Conservation (phyloP, 2,113 vertebrate species). For the Pyxicephalus adspersus region DNA sequence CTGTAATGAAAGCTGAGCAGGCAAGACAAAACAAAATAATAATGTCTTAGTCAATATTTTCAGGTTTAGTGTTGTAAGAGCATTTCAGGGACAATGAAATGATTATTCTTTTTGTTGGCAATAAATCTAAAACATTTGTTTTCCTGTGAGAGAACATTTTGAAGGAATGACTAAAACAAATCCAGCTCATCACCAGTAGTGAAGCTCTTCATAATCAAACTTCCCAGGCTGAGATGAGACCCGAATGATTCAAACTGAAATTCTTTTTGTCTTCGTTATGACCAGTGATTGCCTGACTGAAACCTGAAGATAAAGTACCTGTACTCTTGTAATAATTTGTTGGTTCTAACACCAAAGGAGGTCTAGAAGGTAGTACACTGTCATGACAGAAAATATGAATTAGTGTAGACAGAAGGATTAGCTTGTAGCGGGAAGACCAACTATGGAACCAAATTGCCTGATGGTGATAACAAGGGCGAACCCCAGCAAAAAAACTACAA, state of each 20-base stretch:
- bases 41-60: slow-evolving; percentile 36
- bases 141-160: slow-evolving; percentile 29
- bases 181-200: slow-evolving; percentile 28
- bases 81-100: slow-evolving; percentile 45
- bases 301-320: slow-evolving; percentile 40
- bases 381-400: slow-evolving; percentile 50
- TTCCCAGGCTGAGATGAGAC: slow-evolving; percentile 26
- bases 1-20: slow-evolving; percentile 41
- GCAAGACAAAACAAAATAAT: slow-evolving; percentile 26
- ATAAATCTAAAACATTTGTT: slow-evolving; percentile 52
- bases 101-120: slow-evolving; percentile 31
- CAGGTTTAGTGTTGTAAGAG: slow-evolving; percentile 21
- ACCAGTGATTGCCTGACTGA: slow-evolving; percentile 47
- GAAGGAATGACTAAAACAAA: slow-evolving; percentile 44
- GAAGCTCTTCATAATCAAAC: slow-evolving; percentile 40
- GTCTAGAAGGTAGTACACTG: slow-evolving; percentile 52
- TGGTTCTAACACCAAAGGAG: slow-evolving; percentile 55
- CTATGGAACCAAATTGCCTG: background rate
- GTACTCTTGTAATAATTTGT: slow-evolving; percentile 54
- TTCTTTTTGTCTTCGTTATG: slow-evolving; percentile 43
- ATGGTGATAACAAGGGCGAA: no score
- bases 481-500: no score
- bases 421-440: slow-evolving; percentile 56
- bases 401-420: slow-evolving; percentile 54
- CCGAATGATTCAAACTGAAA: slow-evolving; percentile 34